Base-by-base conservation (phyloP, 2,113 vertebrate genomes). In the Ophthalmolycus amberensis region DNA sequence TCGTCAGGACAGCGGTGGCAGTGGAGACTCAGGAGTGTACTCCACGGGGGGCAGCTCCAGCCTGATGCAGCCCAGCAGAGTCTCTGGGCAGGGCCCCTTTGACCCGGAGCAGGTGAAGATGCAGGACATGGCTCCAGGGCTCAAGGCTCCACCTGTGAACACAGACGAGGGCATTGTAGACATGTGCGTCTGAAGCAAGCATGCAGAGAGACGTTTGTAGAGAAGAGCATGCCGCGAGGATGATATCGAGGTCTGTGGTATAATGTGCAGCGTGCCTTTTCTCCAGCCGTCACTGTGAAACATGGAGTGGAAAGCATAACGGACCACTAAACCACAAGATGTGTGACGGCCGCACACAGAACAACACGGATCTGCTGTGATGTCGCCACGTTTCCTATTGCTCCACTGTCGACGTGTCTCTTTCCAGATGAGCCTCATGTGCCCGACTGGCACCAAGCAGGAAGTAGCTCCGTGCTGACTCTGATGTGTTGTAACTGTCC, bases 1-100 rank as follows among this genome's bases (percentile, higher is more conserved):
- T n/a, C 86, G 90, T 0, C 92, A 94, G 68, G 77, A 60, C 87
- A 93, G 93, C 69, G 74, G 90, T 15, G 77, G 88, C 72, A 94
- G 93, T 50, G 62, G 82, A 6, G 95, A 95, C 82, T 95, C 94
- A 0, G 95, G 95, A 0, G 77, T 95, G 16, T 94, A 92, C 75
- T 95, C 94, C 27, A 63, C 87, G 0, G 93, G 91, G 2, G 89
- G 91, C 40, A 84, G 80, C 27, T 92, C 90, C 0, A 29, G 66
- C 4, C 69, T 32, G 25, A 70, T 2, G 42, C 84, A 77, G 74
- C 27, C 29, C 46, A 1, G 6, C 56, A 27, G 6, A 16, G 48
- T 15, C 14, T 7, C 34, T 40, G 69, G 44, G 64, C 15, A 50
- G n/a, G 16, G 16, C 16, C 15, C 18, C 15, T 63, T 48, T 0